Base-by-base conservation (phyloP, 2,888 invertebrate genomes). In the Arge pagana region DNA sequence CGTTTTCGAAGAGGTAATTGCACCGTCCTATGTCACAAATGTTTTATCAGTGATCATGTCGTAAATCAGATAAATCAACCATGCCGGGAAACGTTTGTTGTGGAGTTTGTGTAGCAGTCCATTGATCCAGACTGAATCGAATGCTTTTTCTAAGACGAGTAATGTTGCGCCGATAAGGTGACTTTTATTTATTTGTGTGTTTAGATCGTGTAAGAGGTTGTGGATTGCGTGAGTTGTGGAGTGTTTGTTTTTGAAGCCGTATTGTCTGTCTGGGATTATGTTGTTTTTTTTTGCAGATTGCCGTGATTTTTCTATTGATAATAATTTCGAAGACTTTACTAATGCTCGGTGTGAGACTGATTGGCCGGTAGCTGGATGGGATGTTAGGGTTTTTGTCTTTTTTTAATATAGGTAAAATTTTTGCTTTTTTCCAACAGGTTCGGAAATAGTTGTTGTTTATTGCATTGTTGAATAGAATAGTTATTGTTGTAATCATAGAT, bases 331-430 rank as follows among this genome's bases (percentile, higher is more conserved):
- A 43, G 3, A 54, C 11, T 37, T 54, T 50, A 16, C 50, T 42
- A 3, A 54, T 19, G 21, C 30, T 39, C 4, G 49, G 49, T 19
- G 50, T 21, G 6, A 54, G 37, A 16, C 54, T 50, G 8, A 50
- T 54, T 16, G 54, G 54, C 15, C 50, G n/a, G 19, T 54, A 54
- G 19, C 37, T 50, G 1, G 24, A 5, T 6, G 56, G 39, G 23
- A 28, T 43, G 2, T 33, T 11, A 8, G 50, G 23, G 8, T 36
- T 21, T 19, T 53, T 53, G 3, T 30, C 41, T 13, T 23, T 8
- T 40, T 53, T 53, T 3, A 36, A 13, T n/a, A 54, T 50, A 1
- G 55, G 40, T 7, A 52, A 41, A 1, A 37, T 21, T 36, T 48
- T 52, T 1, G 54, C 54, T 6, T 6, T 37, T 42, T n/a, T 30